These are phyloP conservation scores for Podabrus alpinus DNA, from an alignment of 2,888 invertebrate genomes.

Conservation along the genomic window DNA sequence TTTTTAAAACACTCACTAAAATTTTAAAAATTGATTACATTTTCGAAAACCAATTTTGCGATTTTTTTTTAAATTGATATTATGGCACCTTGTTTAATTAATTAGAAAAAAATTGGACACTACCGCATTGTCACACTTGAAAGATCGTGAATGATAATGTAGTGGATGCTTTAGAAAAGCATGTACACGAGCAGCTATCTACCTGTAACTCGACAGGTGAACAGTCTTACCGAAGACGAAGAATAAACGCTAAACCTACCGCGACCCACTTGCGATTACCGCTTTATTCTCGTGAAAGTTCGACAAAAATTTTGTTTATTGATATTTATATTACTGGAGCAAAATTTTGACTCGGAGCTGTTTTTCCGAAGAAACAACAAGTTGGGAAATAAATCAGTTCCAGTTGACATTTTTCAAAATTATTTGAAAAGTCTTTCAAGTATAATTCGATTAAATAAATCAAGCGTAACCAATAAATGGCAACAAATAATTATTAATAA, in stretches of 20 bases:
- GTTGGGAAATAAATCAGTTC: neutral
- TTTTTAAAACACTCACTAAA: neutral
- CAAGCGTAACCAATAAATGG: neutral
- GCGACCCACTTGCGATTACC: slow-evolving; percentile 38
- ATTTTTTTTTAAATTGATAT: neutral
- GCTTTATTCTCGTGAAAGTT: slow-evolving; percentile 35
- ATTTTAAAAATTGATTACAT: neutral
- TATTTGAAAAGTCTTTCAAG: neutral
- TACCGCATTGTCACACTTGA: slow-evolving; percentile 22
- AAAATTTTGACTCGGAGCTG: neutral
- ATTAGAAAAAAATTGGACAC: slow-evolving; percentile 5
- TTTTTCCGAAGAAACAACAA: neutral
- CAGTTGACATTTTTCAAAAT: neutral
- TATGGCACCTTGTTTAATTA: neutral
- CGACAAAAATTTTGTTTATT: slow-evolving; percentile 3
- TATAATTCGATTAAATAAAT: neutral
- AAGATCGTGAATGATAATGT: slow-evolving; percentile 13
- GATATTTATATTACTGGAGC: neutral
- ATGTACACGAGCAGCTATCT: slow-evolving; percentile 30
- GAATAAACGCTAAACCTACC: slow-evolving; percentile 29
- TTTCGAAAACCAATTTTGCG: neutral
- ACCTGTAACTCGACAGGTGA: slow-evolving; percentile 35
- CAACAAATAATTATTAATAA: neutral
- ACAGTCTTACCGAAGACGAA: slow-evolving; percentile 29
- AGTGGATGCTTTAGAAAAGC: slow-evolving; percentile 6